A percentile compares a stretch with the other conserved stretches of the same genome.
Conservation (phyloP, 1,140 invertebrate species). For the Coenobita brevimanus region DNA sequence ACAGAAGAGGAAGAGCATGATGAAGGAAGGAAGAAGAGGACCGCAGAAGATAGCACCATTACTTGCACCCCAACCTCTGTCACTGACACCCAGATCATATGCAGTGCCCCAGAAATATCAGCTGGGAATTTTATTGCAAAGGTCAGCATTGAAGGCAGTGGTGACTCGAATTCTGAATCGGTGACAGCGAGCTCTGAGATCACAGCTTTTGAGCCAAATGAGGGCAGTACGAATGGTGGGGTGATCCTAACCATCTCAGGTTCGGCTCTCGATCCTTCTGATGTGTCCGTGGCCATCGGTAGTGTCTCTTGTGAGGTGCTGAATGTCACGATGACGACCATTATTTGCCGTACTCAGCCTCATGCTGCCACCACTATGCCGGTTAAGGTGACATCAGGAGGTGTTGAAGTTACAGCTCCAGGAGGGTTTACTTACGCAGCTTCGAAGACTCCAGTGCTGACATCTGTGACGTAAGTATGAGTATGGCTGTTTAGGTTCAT, state of each 20-base stretch:
- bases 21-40: background rate
- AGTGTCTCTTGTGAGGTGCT: background rate
- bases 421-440: conserved; percentile 25
- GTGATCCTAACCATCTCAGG: conserved; percentile 21
- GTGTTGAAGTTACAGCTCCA: background rate
- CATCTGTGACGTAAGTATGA: conserved; percentile 3
- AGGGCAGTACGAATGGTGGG: conserved; percentile 49
- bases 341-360: conserved; percentile 34
- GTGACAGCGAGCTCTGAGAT: conserved; percentile 1
- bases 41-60: background rate
- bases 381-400: background rate
- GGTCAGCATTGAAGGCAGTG: background rate
- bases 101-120: background rate
- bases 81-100: conserved; percentile 16
- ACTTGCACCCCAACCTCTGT: background rate
- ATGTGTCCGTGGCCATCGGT: conserved; percentile 33
- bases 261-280: conserved; percentile 18
- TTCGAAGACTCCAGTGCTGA: conserved; percentile 16
- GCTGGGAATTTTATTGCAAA: background rate
- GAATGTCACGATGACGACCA: background rate
- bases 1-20: no score
- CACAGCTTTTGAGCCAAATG: background rate
- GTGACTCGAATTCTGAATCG: background rate
- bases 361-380: conserved; percentile 1
- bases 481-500: background rate